Conservation (phyloP, 2,888 invertebrate species). For the Oscheius onirici region DNA sequence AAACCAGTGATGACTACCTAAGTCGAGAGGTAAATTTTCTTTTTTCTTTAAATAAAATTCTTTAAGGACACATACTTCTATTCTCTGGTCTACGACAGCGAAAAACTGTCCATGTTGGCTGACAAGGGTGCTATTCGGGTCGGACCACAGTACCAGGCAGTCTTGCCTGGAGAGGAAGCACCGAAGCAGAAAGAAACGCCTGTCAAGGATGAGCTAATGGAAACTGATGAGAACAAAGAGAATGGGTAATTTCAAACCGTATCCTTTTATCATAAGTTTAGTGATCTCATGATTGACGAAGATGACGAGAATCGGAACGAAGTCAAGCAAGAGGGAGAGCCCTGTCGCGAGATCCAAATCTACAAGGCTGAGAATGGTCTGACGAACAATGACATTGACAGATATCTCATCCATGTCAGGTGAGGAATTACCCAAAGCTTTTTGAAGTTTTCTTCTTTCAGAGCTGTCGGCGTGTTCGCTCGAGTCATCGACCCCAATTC, state of each 20-base stretch:
- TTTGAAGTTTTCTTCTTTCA: constrained; percentile 52
- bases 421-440: constrained; percentile 56
- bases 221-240: constrained; percentile 43
- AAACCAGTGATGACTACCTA: constrained; percentile 89
- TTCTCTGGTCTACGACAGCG: constrained; percentile 98
- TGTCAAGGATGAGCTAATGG: constrained; percentile 12
- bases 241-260: constrained; percentile 36
- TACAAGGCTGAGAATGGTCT: constrained; percentile 93
- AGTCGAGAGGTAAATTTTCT: not conserved
- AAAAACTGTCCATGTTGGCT: constrained; percentile 96
- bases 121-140: constrained; percentile 90
- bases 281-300: constrained; percentile 30
- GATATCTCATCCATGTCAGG: constrained; percentile 87
- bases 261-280: constrained; percentile 8
- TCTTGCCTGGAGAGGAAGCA: not conserved
- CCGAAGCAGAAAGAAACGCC: constrained; percentile 34
- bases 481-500: constrained; percentile 97
- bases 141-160: constrained; percentile 93
- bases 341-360: constrained; percentile 78
- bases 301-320: too few species aligned
- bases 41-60: constrained; percentile 1
- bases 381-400: constrained; percentile 95
- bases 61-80: constrained; percentile 97
- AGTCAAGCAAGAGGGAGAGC: too few species aligned
- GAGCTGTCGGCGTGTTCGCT: constrained; percentile 96